Percentiles rank a stretch among this genome's conserved stretches.
Conservation (phyloP, 1,140 invertebrate species). For the Laupala kohalensis region DNA sequence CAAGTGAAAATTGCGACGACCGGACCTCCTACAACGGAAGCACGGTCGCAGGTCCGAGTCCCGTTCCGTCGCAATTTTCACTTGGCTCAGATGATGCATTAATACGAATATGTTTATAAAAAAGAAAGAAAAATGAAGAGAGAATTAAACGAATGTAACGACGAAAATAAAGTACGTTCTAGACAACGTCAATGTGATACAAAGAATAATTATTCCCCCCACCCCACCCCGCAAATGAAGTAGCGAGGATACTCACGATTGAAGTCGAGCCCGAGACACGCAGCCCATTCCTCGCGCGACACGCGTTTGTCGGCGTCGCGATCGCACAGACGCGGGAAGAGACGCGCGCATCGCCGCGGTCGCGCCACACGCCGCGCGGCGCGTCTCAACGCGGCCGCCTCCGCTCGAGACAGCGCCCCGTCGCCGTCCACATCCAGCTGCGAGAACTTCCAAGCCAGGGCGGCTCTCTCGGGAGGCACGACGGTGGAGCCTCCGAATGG, state of each 20-base stretch:
- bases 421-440: slow-evolving; percentile 66
- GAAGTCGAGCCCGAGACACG: slow-evolving; percentile 43
- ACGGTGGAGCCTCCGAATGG: slow-evolving; percentile 15
- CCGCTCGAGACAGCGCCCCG: slow-evolving; percentile 54
- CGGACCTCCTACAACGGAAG: no score
- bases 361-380: slow-evolving; percentile 75
- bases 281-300: slow-evolving; percentile 65
- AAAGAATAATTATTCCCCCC: no score
- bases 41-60: no score
- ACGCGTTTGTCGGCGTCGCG: slow-evolving; percentile 61
- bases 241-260: slow-evolving; percentile 30
- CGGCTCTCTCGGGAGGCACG: slow-evolving; percentile 26
- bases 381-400: slow-evolving; percentile 63
- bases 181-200: no score
- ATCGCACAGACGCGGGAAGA: slow-evolving; percentile 78
- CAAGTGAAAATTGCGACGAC: no score
- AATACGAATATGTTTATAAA: no score
- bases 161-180: no score
- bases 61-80: no score
- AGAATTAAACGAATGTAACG: no score
- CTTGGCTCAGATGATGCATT: no score
- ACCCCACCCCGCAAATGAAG: no score
- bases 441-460: slow-evolving; percentile 78
- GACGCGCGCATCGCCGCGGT: slow-evolving; percentile 74
- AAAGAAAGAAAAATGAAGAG: no score